Conservation (phyloP, 2,113 vertebrate genomes). For the Eidolon helvum region DNA sequence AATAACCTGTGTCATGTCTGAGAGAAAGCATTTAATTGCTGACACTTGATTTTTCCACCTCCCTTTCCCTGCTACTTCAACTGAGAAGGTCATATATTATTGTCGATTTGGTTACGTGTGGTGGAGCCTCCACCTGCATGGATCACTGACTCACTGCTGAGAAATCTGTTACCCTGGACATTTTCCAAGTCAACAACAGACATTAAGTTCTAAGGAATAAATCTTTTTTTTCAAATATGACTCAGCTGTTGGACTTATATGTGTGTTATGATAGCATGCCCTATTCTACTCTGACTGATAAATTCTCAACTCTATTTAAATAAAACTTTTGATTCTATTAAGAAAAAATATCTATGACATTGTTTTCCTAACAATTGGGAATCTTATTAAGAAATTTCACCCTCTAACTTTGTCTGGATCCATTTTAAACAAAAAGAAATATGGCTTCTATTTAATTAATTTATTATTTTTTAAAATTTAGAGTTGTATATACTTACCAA, state of each 20-base stretch:
- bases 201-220: not conserved
- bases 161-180: conserved; percentile 13
- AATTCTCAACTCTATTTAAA: not conserved
- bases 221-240: not conserved
- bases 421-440: not conserved
- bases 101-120: not conserved
- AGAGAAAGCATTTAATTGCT: not conserved
- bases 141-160: not conserved
- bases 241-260: not conserved
- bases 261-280: not conserved
- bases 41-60: not conserved
- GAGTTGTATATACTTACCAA: not conserved
- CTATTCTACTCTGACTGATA: not conserved
- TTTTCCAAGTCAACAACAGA: conserved; percentile 1
- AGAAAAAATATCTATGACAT: not conserved
- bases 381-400: not conserved
- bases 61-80: not conserved
- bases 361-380: not conserved
- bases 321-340: not conserved
- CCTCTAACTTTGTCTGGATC: not conserved
- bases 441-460: not conserved
- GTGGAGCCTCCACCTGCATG: not conserved
- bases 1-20: not conserved
- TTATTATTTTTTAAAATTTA: not conserved
- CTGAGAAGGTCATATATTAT: not conserved